phyloP scores from a whole-genome alignment of 2,888 invertebrate genomes.

The Spisula solida region DNA sequence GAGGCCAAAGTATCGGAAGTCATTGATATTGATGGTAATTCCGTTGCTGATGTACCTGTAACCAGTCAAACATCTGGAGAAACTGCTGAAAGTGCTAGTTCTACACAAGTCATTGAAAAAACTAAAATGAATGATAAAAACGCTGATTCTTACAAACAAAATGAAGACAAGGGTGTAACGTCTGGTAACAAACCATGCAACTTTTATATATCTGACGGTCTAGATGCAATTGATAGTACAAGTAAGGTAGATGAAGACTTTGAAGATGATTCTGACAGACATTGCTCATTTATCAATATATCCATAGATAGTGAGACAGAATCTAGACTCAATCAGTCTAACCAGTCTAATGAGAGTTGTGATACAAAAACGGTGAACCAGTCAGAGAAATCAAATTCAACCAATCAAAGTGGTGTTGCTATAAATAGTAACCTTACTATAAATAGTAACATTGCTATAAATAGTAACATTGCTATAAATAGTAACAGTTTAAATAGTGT shows the following conservation, averaged over 20 bases:
- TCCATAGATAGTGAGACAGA: neutral
- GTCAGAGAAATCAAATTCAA: neutral
- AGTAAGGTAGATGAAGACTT: neutral
- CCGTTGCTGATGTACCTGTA: neutral
- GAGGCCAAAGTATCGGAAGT: neutral
- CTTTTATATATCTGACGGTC: neutral
- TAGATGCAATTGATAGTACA: neutral
- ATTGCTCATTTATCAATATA: conserved; percentile 4
- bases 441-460: neutral
- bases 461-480: neutral
- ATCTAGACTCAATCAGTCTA: neutral
- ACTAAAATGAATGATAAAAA: neutral
- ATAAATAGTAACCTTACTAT: neutral
- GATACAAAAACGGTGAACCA: conserved; percentile 7
- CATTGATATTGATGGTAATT: neutral
- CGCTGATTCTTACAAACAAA: neutral
- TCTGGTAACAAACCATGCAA: neutral
- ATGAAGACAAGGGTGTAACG: neutral
- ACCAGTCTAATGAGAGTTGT: conserved; percentile 10
- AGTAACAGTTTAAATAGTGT: neutral
- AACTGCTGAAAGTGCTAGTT: neutral
- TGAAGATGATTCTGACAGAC: neutral
- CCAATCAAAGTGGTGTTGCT: neutral
- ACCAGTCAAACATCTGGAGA: neutral
- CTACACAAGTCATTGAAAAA: neutral